Evolutionary conservation across 1,140 invertebrate genomes (phyloP), one percentile per base, ranked within the genome.

Genomic region (Xylocopa sonorina): DNA sequence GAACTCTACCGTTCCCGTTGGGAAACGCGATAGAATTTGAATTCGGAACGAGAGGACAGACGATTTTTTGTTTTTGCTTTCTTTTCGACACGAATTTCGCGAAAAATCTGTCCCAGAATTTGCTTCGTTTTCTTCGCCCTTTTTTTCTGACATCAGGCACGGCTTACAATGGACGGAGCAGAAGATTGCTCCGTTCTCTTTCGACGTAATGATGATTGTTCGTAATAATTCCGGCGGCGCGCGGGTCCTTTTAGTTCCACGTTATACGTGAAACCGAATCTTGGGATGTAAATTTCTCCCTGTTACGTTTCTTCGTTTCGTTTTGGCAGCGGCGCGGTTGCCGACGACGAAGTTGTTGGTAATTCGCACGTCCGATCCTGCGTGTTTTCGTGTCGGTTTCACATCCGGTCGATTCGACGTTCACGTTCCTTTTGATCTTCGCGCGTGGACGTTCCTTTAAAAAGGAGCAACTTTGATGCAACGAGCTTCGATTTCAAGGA

Each of bases 221-320:
- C 85, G 75, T 83, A 90, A 91, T 88, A 91, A 92, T 91, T 91
- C 88, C 72, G 71, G 78, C 78, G 81, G 81, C 58, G 83, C 88
- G 90, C 90, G 86, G 88, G 84, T 87, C 90, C 89, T 91, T 91
- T 91, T 86, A 91, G 60, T 90, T 90, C 90, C 91, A 91, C 90
- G 90, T 89, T 73, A 90, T 88, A 87, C 81, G 84, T 87, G 88
- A 81, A 60, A 51, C 81, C 67, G 51, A 80, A 76, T 84, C 66
- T 63, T 24, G 41, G 64, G 51, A 83, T 82, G 83, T 83, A 83
- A 84, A 84, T 84, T 83, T 84, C 64, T 58, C 64, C 43, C 29
- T 32, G 41, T n/a, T 66, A 57, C 53, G 55, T 80, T 72, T 85
- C 66, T 62, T 81, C 69, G 46, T 71, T 79, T 68, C 67, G 60